These are phyloP conservation scores for Pandemis heparana DNA, from an alignment of 2,888 invertebrate genomes.

Conservation along the genomic window DNA sequence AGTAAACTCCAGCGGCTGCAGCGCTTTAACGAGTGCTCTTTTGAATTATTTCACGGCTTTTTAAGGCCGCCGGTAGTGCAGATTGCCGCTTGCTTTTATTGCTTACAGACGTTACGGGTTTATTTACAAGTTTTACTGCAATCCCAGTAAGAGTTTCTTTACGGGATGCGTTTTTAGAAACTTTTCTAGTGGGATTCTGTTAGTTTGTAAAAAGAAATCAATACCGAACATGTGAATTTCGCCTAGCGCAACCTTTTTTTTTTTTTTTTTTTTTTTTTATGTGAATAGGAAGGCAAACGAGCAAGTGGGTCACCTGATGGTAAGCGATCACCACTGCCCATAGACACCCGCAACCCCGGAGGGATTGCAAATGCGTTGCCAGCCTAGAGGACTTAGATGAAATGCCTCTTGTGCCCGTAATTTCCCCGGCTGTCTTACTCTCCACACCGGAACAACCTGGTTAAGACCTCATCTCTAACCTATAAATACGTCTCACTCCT, in stretches of 20 bases:
- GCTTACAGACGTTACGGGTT: constrained; percentile 52
- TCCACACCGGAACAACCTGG: too few species aligned
- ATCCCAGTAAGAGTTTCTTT: constrained; percentile 38
- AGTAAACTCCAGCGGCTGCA: constrained; percentile 71
- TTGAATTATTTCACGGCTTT: constrained; percentile 81
- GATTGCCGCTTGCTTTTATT: constrained; percentile 70
- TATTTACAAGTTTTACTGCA: constrained; percentile 42
- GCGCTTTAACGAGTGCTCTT: constrained; percentile 78
- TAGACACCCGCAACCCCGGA: too few species aligned
- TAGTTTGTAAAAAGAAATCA: constrained; percentile 25
- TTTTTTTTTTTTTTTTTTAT: too few species aligned
- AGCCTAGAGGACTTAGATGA: too few species aligned
- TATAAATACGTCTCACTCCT: too few species aligned
- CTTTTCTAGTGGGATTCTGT: constrained; percentile 21
- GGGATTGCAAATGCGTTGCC: too few species aligned
- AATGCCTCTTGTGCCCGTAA: too few species aligned
- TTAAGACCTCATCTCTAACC: too few species aligned
- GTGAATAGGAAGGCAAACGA: too few species aligned
- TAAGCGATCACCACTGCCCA: too few species aligned
- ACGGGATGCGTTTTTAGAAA: constrained; percentile 32
- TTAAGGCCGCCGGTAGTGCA: constrained; percentile 65
- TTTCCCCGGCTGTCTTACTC: too few species aligned
- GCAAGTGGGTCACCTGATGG: too few species aligned
- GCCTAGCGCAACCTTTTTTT: background rate
- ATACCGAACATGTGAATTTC: background rate